These are phyloP conservation scores for Oikopleura dioica DNA, from an alignment of 23 tunicate species.

Conservation along the genomic window DNA sequence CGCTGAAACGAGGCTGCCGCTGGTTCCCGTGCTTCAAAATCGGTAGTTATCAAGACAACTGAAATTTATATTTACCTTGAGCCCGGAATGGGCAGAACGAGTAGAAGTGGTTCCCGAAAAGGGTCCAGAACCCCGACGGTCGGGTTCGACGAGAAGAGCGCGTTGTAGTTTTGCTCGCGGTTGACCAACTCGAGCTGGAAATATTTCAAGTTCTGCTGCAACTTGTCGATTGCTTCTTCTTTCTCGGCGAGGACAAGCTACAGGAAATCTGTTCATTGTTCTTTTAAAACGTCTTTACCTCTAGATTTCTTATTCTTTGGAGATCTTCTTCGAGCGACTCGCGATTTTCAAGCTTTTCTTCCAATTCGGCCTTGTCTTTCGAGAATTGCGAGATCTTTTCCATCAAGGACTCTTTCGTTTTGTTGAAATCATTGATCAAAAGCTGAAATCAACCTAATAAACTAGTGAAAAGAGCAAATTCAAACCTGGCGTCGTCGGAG, in stretches of 20 bases:
- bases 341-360: slow-evolving; percentile 41
- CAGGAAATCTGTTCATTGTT: neutral
- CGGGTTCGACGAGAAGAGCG: slow-evolving; percentile 63
- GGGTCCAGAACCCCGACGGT: slow-evolving; percentile 90
- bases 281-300: slow-evolving; percentile 1
- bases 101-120: too few relatives aligned
- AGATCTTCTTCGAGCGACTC: slow-evolving; percentile 73
- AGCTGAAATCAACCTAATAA: too few relatives aligned
- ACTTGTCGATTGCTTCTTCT: neutral
- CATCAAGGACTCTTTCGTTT: slow-evolving; percentile 39
- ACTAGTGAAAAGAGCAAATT: too few relatives aligned
- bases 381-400: slow-evolving; percentile 42
- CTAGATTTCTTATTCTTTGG: slow-evolving; percentile 42
- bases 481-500: slow-evolving; percentile 59
- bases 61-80: too few relatives aligned
- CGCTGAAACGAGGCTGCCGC: neutral
- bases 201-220: slow-evolving; percentile 76
- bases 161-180: slow-evolving; percentile 88
- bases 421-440: slow-evolving; percentile 63
- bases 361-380: slow-evolving; percentile 31
- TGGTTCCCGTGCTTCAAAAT: neutral
- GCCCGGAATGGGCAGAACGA: neutral
- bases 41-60: too few relatives aligned
- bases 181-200: slow-evolving; percentile 89
- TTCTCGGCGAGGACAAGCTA: neutral